These are phyloP conservation scores for Tryphoninae sp. DNA, from an alignment of 2,888 invertebrate genomes.

Conservation along the genomic window DNA sequence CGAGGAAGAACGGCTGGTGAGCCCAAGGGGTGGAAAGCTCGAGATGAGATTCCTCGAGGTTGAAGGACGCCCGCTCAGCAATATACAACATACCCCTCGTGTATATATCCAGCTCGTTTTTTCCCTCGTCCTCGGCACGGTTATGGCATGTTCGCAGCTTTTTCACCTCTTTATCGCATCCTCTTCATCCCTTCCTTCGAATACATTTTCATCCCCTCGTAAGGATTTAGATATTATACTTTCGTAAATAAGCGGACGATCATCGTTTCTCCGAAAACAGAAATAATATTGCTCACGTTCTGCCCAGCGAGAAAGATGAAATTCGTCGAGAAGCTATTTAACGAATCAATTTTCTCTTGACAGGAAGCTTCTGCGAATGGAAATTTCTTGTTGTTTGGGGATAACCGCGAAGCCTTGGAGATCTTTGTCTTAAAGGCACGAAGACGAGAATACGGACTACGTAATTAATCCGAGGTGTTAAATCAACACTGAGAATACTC, in stretches of 20 bases:
- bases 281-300: neutral
- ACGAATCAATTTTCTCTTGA: constrained; percentile 10
- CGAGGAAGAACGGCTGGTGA: constrained; percentile 10
- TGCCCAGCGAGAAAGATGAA: neutral
- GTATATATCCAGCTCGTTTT: constrained; percentile 1
- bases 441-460: constrained; percentile 70
- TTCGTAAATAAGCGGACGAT: neutral
- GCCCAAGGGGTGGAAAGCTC: constrained; percentile 4
- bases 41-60: constrained; percentile 14
- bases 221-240: neutral
- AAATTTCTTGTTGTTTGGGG: constrained; percentile 44
- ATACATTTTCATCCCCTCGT: neutral
- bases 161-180: constrained; percentile 18
- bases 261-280: neutral
- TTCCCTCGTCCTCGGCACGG: constrained; percentile 4
- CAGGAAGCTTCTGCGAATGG: constrained; percentile 16
- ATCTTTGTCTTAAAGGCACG: constrained; percentile 60
- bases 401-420: constrained; percentile 53
- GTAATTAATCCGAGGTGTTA: constrained; percentile 79
- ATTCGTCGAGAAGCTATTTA: neutral
- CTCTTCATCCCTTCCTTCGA: neutral
- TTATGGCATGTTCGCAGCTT: constrained; percentile 27
- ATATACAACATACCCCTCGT: neutral
- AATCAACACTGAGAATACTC: constrained; percentile 76
- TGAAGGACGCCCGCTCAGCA: constrained; percentile 15